phyloP scores from a whole-genome alignment of 1,140 invertebrate species.

The Cyclargus thomasi region DNA sequence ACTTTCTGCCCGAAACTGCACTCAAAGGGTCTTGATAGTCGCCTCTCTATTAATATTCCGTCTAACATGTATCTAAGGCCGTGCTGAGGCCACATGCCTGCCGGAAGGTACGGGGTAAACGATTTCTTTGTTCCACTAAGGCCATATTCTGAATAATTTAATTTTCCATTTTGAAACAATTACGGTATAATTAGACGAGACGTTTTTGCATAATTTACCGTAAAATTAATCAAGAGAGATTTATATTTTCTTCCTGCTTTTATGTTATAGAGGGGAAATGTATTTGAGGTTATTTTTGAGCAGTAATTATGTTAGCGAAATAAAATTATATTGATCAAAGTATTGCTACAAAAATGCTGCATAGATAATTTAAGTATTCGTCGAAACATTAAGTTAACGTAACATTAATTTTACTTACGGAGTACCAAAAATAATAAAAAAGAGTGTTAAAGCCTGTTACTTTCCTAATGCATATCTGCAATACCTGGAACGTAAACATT shows the following conservation, averaged over 20 bases:
- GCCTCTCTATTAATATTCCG: constrained; percentile 5
- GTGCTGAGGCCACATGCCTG: not conserved
- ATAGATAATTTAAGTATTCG: too few species aligned
- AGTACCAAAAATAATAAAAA: too few species aligned
- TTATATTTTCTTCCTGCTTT: not conserved
- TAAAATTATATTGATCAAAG: too few species aligned
- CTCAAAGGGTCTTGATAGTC: not conserved
- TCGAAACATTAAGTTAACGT: too few species aligned
- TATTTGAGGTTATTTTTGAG: not conserved
- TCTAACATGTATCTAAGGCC: not conserved
- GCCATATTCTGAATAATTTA: constrained; percentile 5
- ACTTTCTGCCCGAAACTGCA: not conserved
- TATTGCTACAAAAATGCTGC: too few species aligned
- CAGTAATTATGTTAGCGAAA: too few species aligned
- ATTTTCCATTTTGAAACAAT: not conserved
- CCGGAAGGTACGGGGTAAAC: not conserved
- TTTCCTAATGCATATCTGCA: too few species aligned
- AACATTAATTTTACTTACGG: too few species aligned
- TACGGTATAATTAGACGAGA: not conserved
- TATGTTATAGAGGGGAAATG: not conserved
- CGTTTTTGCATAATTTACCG: not conserved
- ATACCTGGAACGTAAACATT: not conserved
- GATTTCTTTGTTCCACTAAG: constrained; percentile 5
- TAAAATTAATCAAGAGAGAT: not conserved
- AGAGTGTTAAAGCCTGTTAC: too few species aligned